Conservation (phyloP, 2,113 vertebrate species). For the Phaethornis superciliosus region DNA sequence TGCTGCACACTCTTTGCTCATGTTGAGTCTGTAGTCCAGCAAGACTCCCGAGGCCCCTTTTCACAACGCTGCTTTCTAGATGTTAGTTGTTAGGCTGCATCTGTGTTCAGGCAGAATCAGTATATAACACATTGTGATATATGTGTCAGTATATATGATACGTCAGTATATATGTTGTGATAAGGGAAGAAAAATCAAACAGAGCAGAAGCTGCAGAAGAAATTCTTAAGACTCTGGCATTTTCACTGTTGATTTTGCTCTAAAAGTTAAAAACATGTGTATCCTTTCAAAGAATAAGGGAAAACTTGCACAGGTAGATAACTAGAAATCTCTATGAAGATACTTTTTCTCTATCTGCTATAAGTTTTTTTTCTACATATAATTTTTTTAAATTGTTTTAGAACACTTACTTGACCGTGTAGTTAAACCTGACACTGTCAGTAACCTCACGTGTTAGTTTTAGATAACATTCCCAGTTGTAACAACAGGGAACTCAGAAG, state of each 20-base stretch:
- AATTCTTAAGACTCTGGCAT: background rate
- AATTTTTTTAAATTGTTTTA: background rate
- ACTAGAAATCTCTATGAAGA: background rate
- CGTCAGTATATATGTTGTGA: too few species aligned
- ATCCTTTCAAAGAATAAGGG: background rate
- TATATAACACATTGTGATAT: background rate
- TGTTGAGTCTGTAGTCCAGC: too few species aligned
- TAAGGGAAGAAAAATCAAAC: background rate
- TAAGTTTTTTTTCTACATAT: background rate
- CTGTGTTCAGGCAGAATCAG: background rate
- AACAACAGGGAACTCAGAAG: background rate
- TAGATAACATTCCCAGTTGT: background rate
- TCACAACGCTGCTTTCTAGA: too few species aligned
- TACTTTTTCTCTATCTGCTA: fast-evolving
- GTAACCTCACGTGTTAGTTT: background rate
- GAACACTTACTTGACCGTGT: background rate
- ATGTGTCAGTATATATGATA: too few species aligned
- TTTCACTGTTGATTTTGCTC: background rate
- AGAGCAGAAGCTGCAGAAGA: background rate
- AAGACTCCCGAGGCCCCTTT: too few species aligned
- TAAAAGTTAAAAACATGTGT: background rate
- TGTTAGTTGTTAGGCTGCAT: background rate
- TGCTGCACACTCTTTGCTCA: too few species aligned
- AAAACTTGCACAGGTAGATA: background rate
- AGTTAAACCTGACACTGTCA: background rate